A percentile compares a stretch with the other conserved stretches of the same genome.
Evolutionary conservation across 2,113 vertebrate species (phyloP).

Genomic region (Odocoileus hemionus): DNA sequence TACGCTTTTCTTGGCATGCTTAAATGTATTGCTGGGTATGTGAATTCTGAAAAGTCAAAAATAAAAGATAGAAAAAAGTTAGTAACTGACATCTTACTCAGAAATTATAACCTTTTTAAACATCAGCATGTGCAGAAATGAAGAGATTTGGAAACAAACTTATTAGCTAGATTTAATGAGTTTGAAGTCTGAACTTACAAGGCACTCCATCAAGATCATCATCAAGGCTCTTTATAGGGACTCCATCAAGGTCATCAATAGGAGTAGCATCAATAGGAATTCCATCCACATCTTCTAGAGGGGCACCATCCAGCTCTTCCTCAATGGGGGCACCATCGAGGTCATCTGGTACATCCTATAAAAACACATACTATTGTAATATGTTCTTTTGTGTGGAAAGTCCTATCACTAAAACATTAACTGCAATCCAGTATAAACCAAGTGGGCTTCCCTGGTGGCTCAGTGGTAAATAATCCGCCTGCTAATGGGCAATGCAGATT

Average conservation of each 20-base stretch:
- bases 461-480: neutral
- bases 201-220: constrained; percentile 98
- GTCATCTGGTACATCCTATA: constrained; percentile 87
- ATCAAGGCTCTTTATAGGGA: constrained; percentile 93
- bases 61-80: neutral
- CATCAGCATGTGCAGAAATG: neutral
- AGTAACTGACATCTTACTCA: neutral
- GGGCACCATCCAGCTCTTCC: constrained; percentile 91
- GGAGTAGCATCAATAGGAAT: constrained; percentile 91
- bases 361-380: neutral
- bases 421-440: neutral
- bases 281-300: constrained; percentile 95
- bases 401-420: neutral
- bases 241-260: constrained; percentile 94
- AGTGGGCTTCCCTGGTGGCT: neutral
- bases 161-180: neutral
- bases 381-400: neutral
- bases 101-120: neutral
- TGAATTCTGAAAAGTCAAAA: neutral
- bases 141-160: neutral
- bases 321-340: constrained; percentile 97
- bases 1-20: neutral
- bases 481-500: neutral
- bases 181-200: constrained; percentile 81
- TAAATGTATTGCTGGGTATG: neutral